Evolutionary conservation across 2,888 invertebrate species (phyloP).

Genomic region (Oligia latruncula): DNA sequence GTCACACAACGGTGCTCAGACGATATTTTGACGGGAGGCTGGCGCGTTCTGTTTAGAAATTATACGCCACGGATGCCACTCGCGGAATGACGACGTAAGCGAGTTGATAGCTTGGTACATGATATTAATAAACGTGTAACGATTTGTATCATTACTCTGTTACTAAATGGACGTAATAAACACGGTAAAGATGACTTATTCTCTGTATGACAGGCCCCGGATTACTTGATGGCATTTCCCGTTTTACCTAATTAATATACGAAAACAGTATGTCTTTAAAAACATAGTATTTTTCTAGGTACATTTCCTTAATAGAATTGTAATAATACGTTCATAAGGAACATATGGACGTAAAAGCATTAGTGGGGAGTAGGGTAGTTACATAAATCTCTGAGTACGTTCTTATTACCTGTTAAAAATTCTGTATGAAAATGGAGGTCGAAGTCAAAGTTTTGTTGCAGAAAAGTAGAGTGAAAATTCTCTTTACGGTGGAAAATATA

Average conservation of each 20-base stretch:
- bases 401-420: constrained; percentile 33
- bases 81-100: constrained; percentile 21
- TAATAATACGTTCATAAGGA: constrained; percentile 49
- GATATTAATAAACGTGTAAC: constrained; percentile 41
- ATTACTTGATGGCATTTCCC: background rate
- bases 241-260: constrained; percentile 25
- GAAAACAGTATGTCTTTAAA: background rate
- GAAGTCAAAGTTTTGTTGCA: background rate
- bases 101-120: constrained; percentile 24
- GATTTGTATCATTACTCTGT: constrained; percentile 35
- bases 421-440: constrained; percentile 23
- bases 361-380: constrained; percentile 45
- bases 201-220: background rate
- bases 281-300: constrained; percentile 31
- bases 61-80: constrained; percentile 65
- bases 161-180: constrained; percentile 23
- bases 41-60: constrained; percentile 82
- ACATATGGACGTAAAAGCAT: constrained; percentile 40
- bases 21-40: constrained; percentile 88
- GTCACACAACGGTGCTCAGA: constrained; percentile 82
- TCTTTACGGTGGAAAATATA: background rate
- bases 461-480: constrained; percentile 5
- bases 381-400: constrained; percentile 56
- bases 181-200: constrained; percentile 13
- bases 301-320: constrained; percentile 40